Base-by-base conservation (phyloP, 1,140 invertebrate species). In the Euura lappo region DNA sequence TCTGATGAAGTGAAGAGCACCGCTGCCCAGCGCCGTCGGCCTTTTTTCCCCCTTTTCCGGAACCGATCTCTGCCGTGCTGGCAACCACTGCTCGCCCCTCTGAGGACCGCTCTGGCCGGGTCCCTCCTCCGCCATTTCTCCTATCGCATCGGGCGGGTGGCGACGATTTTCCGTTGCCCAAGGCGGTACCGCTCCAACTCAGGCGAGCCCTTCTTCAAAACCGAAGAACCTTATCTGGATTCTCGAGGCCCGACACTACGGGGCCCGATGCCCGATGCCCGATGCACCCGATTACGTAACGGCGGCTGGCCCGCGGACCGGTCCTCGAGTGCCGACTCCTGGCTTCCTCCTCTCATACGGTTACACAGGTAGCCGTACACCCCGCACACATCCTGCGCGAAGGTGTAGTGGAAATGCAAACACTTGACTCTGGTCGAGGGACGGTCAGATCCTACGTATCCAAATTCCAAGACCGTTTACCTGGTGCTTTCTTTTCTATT, bases 1-100 rank as follows among this genome's bases (percentile, higher is more conserved):
- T 60, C 84, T 83, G 72, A 86, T 86, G 70, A 86, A 86, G n/a
- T 83, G 79, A 45, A 85, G 74, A 28, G 83, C 83, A 60, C 82
- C 82, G 72, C 78, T 79, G 71, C 80, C 80, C 51, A 83, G 74
- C 45, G 68, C 78, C 44, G 77, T 71, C 71, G 80, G 79, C 68
- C 84, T 85, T 65, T 83, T 81, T 46, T 79, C 28, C 28, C 3
- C 80, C 73, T 79, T 83, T 44, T 83, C 80, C 8, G 51, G 47
- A 8, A 51, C 7, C 45, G 77, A 71, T 65, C 13, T 67, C 13
- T 13, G n/a, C 7, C 2, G 66, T 11, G 75, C 72, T 77, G 80
- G 75, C 74, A 82, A 77, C 83, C 85, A 84, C 80, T 84, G 83
- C 74, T 85, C 83, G 64, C 78, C 67, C 68, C 76, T 77, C 51